These are phyloP conservation scores for Lineus longissimus DNA, from an alignment of 1,140 invertebrate genomes.

Conservation along the genomic window DNA sequence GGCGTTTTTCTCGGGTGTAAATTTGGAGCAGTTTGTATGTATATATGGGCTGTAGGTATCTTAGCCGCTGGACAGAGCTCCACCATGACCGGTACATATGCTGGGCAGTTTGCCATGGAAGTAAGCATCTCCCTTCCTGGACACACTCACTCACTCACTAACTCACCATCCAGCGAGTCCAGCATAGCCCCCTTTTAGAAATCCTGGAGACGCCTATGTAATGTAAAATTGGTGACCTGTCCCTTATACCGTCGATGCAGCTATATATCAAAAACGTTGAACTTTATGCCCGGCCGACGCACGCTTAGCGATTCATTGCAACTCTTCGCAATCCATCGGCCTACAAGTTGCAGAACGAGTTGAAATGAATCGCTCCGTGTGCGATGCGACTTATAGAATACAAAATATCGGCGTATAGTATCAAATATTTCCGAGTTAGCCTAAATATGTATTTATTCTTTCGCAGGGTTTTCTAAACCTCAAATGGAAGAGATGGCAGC, in stretches of 20 bases:
- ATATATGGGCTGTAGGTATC: constrained; percentile 87
- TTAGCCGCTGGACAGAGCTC: constrained; percentile 85
- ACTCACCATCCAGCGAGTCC: too few relatives aligned
- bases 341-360: background rate
- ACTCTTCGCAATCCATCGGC: too few relatives aligned
- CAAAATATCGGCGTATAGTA: background rate
- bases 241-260: too few relatives aligned
- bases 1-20: constrained; percentile 80
- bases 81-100: constrained; percentile 65
- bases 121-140: constrained; percentile 26
- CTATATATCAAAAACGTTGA: too few relatives aligned
- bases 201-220: too few relatives aligned
- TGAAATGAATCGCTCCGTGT: too few relatives aligned
- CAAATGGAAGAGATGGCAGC: constrained; percentile 82
- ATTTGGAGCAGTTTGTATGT: constrained; percentile 75
- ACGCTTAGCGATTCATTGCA: too few relatives aligned
- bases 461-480: constrained; percentile 82
- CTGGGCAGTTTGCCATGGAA: constrained; percentile 63
- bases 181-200: too few relatives aligned
- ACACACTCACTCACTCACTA: too few relatives aligned
- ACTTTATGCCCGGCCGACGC: too few relatives aligned
- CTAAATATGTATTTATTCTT: background rate
- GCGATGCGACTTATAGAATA: too few relatives aligned
- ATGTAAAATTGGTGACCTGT: too few relatives aligned
- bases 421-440: background rate